A percentile compares a stretch with the other conserved stretches of the same genome.
Evolutionary conservation across 2,113 vertebrate genomes (phyloP).

Genomic region (Phoenicopterus ruber): DNA sequence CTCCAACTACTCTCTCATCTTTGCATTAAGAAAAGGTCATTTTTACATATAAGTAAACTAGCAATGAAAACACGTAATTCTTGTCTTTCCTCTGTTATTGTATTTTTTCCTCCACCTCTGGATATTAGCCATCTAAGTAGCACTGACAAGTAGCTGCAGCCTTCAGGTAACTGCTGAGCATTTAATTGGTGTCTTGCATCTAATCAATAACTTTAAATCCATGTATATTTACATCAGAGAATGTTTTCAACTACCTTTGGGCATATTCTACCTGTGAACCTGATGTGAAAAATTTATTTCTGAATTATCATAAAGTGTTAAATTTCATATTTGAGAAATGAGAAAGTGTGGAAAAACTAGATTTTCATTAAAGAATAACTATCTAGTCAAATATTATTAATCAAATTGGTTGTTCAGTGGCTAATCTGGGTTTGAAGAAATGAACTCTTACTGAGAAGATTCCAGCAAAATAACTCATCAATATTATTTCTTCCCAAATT

Average conservation of each 20-base stretch:
- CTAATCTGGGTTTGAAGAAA: neutral
- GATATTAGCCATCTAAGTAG: neutral
- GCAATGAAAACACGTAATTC: neutral
- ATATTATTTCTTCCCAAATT: neutral
- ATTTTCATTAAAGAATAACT: neutral
- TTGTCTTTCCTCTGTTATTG: neutral
- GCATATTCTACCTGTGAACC: neutral
- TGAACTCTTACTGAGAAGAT: neutral
- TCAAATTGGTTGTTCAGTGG: neutral
- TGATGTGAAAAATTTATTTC: neutral
- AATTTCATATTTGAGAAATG: neutral
- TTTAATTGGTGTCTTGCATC: neutral
- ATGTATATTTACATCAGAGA: neutral
- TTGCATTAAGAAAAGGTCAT: neutral
- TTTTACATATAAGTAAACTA: neutral
- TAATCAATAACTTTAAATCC: neutral
- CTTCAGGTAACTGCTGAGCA: neutral
- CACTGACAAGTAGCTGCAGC: neutral
- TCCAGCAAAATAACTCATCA: neutral
- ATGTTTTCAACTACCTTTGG: neutral
- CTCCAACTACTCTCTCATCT: neutral
- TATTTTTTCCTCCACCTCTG: neutral
- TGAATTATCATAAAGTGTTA: neutral
- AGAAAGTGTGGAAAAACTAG: neutral
- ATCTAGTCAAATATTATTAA: neutral